Evolutionary conservation across 2,888 invertebrate genomes (phyloP), one percentile per base, ranked within the genome.

Genomic region (Physocephala rufipes): DNA sequence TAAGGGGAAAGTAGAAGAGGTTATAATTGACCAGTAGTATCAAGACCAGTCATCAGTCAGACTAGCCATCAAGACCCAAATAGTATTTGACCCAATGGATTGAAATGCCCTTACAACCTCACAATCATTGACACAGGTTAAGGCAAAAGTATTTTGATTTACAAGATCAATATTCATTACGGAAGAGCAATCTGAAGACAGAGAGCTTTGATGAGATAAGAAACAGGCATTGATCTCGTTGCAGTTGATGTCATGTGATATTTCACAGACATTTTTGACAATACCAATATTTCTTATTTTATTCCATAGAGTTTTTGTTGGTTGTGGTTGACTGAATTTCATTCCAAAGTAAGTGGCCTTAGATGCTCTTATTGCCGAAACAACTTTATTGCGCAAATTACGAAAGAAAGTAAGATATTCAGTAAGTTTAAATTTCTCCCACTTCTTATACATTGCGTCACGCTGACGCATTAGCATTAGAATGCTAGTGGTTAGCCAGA

Each of bases 401-500:
- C 53, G 53, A 53, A 16, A 53, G 53, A 16, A 9, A n/a, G 21
- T 21, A 9, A 53, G 53, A 53, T 53, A n/a, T n/a, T n/a, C n/a
- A n/a, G n/a, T n/a, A n/a, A 53, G 53, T 53, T 53, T 53, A n/a
- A 53, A 53, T 21, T n/a, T 53, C 53, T 21, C 5, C 2, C 53
- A 53, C 9, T 36, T 36, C 36, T 36, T 36, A 36, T 36, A 36
- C 36, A 36, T 4, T 36, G 9, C n/a, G 21, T 53, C 53, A 53
- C 53, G 53, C 53, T 53, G 13, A n/a, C n/a, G 13, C 53, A 53
- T 2, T 2, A 53, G 53, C 2, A 16, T 3, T 21, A 53, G 1
- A 53, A 53, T n/a, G 21, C 2, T n/a, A 3, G 53, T n/a, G 21
- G 53, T 21, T 53, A 53, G 19, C 53, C 53, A 53, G 7, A 2